Evolutionary conservation across 2,113 vertebrate genomes (phyloP), one percentile per base, ranked within the genome.

Genomic region (Crocuta crocuta): DNA sequence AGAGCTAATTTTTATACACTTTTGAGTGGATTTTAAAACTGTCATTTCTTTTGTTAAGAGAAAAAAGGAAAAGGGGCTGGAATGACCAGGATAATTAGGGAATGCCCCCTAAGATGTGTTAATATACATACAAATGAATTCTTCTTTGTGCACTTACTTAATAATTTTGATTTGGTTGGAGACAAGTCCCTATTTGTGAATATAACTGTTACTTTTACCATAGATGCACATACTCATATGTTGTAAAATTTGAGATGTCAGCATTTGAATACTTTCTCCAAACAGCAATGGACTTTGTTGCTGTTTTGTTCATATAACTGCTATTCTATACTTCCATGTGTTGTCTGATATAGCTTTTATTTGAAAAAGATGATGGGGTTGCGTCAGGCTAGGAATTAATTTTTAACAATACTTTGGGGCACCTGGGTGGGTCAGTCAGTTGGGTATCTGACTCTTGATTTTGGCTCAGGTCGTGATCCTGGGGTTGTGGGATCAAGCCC

Each of bases 11-110:
- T 96, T 65, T 85, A n/a, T 50, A 17, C 55, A 45, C 12, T 73
- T 86, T 91, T 33, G 70, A 93, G 61, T 98, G 65, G 21, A 31
- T 76, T 90, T 58, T 61, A 63, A 94, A 98, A 87, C 68, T 83
- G 63, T 61, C 33, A 65, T 89, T 96, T 96, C 17, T 90, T 93
- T 96, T 74, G 63, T 80, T 87, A 74, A 80, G 10, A 66, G 80
- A 87, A 74, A 80, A 95, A 73, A 33, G 12, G 50, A 50, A 92
- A 66, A 94, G 10, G 31, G 31, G 19, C 61, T 73, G 31, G 28
- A 48, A 66, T 95, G 79, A 94, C 26, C 73, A 74, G 73, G 23
- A 50, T 1, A 5, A 31, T 88, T 66, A 80, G 23, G 17, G 43
- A 35, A 76, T 33, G 7, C 5, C 55, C 31, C 45, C 28, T 81